Base-by-base conservation (phyloP, 2,888 invertebrate genomes). In the Pseudanteris insignis region DNA sequence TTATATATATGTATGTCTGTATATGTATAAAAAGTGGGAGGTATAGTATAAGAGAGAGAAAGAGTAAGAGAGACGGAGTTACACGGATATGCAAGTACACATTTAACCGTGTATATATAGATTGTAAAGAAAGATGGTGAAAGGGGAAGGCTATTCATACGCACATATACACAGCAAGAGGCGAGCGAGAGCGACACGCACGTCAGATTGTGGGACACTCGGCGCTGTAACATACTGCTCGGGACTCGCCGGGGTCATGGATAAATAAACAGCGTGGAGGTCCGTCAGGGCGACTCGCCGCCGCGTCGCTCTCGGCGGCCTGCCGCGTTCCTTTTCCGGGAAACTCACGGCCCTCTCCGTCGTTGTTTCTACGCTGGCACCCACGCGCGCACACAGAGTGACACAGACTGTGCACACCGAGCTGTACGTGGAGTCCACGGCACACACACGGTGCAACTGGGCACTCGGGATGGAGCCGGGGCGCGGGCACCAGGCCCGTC, bases 151-250 rank as follows among this genome's bases (percentile, higher is more conserved):
- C 48, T 58, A 58, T 58, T 58, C 60, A 65, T 60, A 61, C 65
- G 63, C 69, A 66, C 66, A 58, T 61, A 64, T 63, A 66, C 57
- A 66, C 51, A 57, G 60, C 36, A 15, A 58, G 26, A n/a, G 8
- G 47, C 29, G 47, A 34, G 43, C 38, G 33, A 44, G 37, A 60
- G 46, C 54, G 47, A 58, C 53, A 60, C 54, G 50, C 53, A 54
- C 46, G 59, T 63, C 48, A 26, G 47, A 51, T 53, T 43, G 51
- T 58, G 46, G 32, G 33, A 43, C 50, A 53, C 51, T 58, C 44
- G 44, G 46, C 53, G 51, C 59, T 55, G 34, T 46, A 40, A 41
- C 63, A 60, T 60, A 53, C 53, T 61, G 53, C 33, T 55, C 25
- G 37, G 41, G 41, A 29, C 46, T 44, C 50, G 46, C 48, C 57